Base-by-base conservation (phyloP, 2,888 invertebrate species). In the Hydrotaea cyrtoneurina region DNA sequence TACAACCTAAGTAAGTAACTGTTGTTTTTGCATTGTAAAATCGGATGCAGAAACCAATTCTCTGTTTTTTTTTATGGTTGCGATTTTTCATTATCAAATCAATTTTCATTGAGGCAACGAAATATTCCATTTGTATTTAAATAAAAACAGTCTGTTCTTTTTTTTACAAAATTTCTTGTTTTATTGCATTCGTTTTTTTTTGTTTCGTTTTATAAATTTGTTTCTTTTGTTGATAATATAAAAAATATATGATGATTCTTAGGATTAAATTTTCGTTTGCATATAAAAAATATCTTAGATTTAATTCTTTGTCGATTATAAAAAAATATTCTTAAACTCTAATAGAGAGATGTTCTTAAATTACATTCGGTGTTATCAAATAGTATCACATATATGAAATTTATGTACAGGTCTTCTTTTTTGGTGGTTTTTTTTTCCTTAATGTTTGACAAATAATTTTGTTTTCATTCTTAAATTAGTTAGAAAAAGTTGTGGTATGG, bases 311-410 rank as follows among this genome's bases (percentile, higher is more conserved):
- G 11, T 36, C 2, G 36, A 43, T 55, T 43, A 39, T 66, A 31
- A 31, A 71, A 71, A 72, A 31, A 23, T 53, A 57, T 39, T 39
- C 11, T 39, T 39, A 39, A 10, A 10, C 13, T 15, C n/a, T 50
- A 50, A n/a, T 7, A 50, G 50, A 50, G 50, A 50, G 10, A 55
- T 59, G 17, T 8, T 4, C 19, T 46, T 71, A 71, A 69, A 43
- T 23, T 78, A 69, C 4, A 43, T 59, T 36, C 46, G 55, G 39
- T 26, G 36, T 71, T 59, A 78, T 78, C 19, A 53, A 76, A 76
- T 78, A 69, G 69, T 78, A 78, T 78, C 77, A 78, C 77, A 78
- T 78, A 69, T 78, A 53, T 53, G 64, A 76, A 66, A 76, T 76
- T 76, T 64, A 76, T 62, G 36, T 64, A 50, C 43, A 76, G 21